Evolutionary conservation across 2,113 vertebrate genomes (phyloP), one percentile per base, ranked within the genome.

Genomic region (Alces alces): DNA sequence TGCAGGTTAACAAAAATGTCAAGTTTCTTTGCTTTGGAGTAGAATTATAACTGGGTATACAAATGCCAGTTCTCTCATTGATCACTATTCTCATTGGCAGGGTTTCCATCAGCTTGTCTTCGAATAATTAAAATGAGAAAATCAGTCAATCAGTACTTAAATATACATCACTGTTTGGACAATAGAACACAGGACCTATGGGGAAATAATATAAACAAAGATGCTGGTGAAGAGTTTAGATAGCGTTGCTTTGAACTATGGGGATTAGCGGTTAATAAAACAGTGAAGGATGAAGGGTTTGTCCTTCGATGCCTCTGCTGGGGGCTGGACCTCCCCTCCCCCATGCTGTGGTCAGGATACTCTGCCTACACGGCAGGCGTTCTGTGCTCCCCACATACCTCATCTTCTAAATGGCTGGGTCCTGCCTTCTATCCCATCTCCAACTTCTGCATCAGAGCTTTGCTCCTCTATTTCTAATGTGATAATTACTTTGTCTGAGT

Each of bases 1-100:
- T 57, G 36, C 86, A 78, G 89, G 95, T 95, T 95, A 89, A 89
- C 36, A 27, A 57, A 97, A 97, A 97, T 84, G 95, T 91, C 95
- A 88, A 55, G 86, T 61, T 64, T 73, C 94, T 95, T 89, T 93
- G 78, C 95, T 94, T 61, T 64, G 89, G 89, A 79, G 86, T 12
- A 12, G 60, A 96, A 89, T 96, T 85, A 86, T 91, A 86, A 86
- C 83, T 33, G 25, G 83, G 86, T 17, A 47, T 39, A 19, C 36
- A 2, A n/a, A 39, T 6, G 92, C 93, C 60, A 86, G 64, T 80
- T 73, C 60, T 95, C 43, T 80, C 86, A 93, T 95, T 52, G 89
- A 94, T 95, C 83, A 15, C 70, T 84, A 7, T 43, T 60, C 78
- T 86, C 82, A 27, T 25, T 64, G 92, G 83, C 92, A 89, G 36